These are phyloP conservation scores for Cheilosia soror DNA, from an alignment of 2,888 invertebrate genomes.

Conservation along the genomic window DNA sequence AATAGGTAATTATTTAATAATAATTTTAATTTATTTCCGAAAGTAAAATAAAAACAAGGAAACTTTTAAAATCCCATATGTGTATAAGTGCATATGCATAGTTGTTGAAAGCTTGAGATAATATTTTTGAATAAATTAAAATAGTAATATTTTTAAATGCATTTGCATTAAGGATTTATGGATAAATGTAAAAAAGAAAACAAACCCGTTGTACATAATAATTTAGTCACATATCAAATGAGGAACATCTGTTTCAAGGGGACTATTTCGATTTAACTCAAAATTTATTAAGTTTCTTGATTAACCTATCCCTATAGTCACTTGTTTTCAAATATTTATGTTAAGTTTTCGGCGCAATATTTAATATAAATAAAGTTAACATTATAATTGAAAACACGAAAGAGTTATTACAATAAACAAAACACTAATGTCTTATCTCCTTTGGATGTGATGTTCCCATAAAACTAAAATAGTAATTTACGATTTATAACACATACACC, in stretches of 20 bases:
- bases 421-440: no score
- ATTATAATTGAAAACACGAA: background rate
- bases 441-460: background rate
- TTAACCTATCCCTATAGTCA: background rate
- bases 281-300: background rate
- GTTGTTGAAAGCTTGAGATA: constrained; percentile 71
- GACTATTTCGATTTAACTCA: background rate
- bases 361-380: background rate
- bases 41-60: constrained; percentile 39
- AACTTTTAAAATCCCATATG: constrained; percentile 70
- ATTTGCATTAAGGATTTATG: constrained; percentile 56
- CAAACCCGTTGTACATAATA: constrained; percentile 60
- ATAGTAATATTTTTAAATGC: constrained; percentile 55
- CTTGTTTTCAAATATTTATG: background rate
- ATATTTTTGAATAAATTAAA: constrained; percentile 52
- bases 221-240: constrained; percentile 68
- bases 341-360: background rate
- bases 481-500: constrained; percentile 4
- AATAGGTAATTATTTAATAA: constrained; percentile 69
- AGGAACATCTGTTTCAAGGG: constrained; percentile 4
- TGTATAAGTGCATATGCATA: constrained; percentile 63
- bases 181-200: constrained; percentile 52
- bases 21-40: constrained; percentile 71
- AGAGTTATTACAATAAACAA: background rate
- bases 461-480: constrained; percentile 26